Evolutionary conservation across 2,113 vertebrate species (phyloP).

Genomic region (Oncorhynchus tshawytscha): DNA sequence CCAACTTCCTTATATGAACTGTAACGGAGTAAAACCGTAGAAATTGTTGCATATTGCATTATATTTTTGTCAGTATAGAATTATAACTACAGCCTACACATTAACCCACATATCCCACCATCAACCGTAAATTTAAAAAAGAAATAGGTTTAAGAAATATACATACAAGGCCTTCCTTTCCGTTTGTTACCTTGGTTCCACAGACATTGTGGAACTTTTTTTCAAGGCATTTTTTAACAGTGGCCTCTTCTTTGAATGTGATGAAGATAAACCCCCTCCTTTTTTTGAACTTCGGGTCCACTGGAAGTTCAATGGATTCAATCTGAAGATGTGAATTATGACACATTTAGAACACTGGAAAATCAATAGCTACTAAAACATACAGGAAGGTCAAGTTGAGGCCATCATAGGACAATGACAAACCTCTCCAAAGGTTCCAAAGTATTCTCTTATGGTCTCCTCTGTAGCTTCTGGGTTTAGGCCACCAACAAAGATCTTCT

Average conservation of each 20-base stretch:
- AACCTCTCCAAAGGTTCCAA: slow-evolving; percentile 94
- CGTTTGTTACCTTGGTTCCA: slow-evolving; percentile 86
- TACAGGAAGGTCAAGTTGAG: not conserved
- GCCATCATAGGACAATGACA: not conserved
- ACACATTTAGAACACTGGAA: too few relatives aligned
- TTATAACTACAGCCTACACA: not conserved
- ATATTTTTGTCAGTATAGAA: too few relatives aligned
- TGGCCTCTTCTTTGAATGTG: slow-evolving; percentile 93
- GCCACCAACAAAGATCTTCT: slow-evolving; percentile 98
- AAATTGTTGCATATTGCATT: too few relatives aligned
- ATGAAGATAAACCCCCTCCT: slow-evolving; percentile 98
- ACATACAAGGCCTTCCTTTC: slow-evolving; percentile 45
- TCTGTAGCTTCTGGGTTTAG: slow-evolving; percentile 95
- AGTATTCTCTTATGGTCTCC: slow-evolving; percentile 96
- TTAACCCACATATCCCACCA: not conserved
- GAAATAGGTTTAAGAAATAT: not conserved
- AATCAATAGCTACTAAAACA: not conserved
- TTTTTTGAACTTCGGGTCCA: slow-evolving; percentile 98
- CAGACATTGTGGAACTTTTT: slow-evolving; percentile 96
- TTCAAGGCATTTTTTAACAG: slow-evolving; percentile 93
- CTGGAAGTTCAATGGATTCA: slow-evolving; percentile 94
- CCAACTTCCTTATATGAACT: too few relatives aligned
- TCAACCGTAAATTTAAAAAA: not conserved
- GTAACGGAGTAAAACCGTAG: too few relatives aligned
- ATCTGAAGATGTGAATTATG: slow-evolving; percentile 74